Conservation (phyloP, 2,113 vertebrate species). For the Callocephalon fimbriatum region DNA sequence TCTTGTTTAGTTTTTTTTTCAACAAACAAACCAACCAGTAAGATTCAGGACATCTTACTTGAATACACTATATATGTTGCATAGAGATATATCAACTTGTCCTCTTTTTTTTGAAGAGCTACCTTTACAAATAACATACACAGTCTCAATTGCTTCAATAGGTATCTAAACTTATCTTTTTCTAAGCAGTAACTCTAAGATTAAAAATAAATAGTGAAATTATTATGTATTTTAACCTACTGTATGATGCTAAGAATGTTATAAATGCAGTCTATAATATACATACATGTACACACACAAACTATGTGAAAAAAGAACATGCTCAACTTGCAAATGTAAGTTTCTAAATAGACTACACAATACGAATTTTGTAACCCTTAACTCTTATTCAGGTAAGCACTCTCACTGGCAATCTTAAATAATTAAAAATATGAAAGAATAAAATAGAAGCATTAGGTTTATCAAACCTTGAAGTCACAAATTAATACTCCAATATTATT, state of each 20-base stretch:
- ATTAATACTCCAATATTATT: background rate
- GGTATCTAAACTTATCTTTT: background rate
- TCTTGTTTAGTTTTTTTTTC: background rate
- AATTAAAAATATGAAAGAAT: background rate
- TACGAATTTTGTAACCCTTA: background rate
- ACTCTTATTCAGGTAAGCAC: background rate
- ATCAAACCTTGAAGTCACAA: background rate
- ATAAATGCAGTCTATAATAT: background rate
- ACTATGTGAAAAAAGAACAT: background rate
- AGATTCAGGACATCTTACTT: background rate
- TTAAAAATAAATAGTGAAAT: background rate
- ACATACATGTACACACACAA: accelerated
- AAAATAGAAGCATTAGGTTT: background rate
- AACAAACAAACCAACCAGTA: background rate
- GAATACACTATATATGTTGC: background rate
- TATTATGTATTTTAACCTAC: background rate
- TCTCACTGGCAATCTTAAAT: background rate
- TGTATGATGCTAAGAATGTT: background rate
- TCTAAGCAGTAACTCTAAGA: background rate
- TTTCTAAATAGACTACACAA: background rate
- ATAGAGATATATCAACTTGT: background rate
- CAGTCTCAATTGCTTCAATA: background rate
- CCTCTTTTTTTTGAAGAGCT: background rate
- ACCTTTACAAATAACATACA: background rate
- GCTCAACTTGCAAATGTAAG: background rate